Evolutionary conservation across 2,797 vertebrate species (phyloP), one percentile per base, ranked within the genome.

Genomic region (Melanotaenia boesemani): DNA sequence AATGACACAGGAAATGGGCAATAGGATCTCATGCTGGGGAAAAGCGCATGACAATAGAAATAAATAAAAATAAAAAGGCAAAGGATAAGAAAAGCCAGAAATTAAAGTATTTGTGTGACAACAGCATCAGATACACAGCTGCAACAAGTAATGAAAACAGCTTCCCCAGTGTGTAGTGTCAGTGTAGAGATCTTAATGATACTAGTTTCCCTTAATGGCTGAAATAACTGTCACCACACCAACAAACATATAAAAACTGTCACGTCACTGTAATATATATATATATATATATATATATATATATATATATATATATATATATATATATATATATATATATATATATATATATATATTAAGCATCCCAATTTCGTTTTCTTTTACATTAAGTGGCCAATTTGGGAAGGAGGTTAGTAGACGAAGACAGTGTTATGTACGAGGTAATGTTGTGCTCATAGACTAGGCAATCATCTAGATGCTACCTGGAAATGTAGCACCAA

Each of bases 1-100:
- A 71, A 62, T 52, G 59, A 32, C 50, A 26, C 12, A 30, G 61
- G 57, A 83, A 79, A 64, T 60, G 24, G 76, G 37, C 54, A 67
- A 46, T 0, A 28, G 55, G 60, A 13, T 36, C 26, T 70, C 62
- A 69, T 39, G 28, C 11, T 11, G 2, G 39, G 5, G 50, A 26
- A 56, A 57, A n/a, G 22, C 37, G 32, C 26, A 48, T 34, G 26
- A n/a, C 1, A 22, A 48, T 7, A 36, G 36, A 30, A 52, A 71
- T 73, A 44, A 54, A 59, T 68, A 48, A 61, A 39, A 7, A 37
- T 3, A 46, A 50, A 50, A 46, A 20, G 16, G 1, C 18, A 46
- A 46, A 44, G 18, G 15, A 46, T 46, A 46, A 48, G 28, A n/a
- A 4, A 10, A 22, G 56, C 56, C 2, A 60, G 9, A 22, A 39